Percentiles rank a stretch among this genome's conserved stretches.
Evolutionary conservation across 2,113 vertebrate species (phyloP).

Genomic region (Equus przewalskii): DNA sequence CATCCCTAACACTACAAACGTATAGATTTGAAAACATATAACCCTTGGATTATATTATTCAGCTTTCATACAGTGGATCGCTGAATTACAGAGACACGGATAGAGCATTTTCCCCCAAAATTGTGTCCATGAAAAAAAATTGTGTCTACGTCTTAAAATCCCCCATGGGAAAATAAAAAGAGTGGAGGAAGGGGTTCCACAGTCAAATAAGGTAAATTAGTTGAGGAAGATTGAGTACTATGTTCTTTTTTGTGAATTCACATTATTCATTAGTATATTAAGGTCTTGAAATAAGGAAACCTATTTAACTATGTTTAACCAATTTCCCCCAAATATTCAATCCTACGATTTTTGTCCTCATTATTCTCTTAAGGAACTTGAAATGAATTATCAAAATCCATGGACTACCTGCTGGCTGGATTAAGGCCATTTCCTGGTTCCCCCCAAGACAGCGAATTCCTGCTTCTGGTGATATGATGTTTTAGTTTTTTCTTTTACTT

Average conservation of each 20-base stretch:
- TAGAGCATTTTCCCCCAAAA: background rate
- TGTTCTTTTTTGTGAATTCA: background rate
- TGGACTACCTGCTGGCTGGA: background rate
- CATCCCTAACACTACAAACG: background rate
- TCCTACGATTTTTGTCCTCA: constrained; percentile 16
- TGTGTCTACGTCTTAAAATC: background rate
- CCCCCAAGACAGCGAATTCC: background rate
- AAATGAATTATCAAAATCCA: background rate
- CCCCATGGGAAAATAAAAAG: background rate
- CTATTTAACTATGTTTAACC: background rate
- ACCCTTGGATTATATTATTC: background rate
- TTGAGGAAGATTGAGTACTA: background rate
- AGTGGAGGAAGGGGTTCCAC: background rate
- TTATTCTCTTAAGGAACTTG: background rate
- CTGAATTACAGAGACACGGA: background rate
- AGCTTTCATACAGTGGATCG: background rate
- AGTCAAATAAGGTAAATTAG: background rate
- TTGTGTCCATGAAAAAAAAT: background rate
- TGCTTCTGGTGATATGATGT: background rate
- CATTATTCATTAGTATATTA: background rate
- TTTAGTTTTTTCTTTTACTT: constrained; percentile 30
- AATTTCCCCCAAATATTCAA: constrained; percentile 1
- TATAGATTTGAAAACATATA: background rate
- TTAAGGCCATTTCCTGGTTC: background rate
- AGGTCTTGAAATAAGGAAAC: constrained; percentile 27